A percentile compares a stretch with the other conserved stretches of the same genome.
phyloP scores from a whole-genome alignment of 2,113 vertebrate genomes.

The Fulica atra region DNA sequence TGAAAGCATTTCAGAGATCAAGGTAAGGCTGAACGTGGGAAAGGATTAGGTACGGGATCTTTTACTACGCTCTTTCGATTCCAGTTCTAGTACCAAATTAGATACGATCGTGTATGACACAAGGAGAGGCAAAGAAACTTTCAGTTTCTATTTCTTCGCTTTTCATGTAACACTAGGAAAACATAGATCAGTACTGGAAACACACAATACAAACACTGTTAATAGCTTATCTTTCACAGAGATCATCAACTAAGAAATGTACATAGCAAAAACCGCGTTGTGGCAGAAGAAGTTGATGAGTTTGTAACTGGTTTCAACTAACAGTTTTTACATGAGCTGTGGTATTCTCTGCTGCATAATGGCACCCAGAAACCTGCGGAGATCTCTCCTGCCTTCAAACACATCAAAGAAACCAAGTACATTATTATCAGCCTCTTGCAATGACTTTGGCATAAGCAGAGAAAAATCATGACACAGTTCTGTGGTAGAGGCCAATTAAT shows the following conservation, averaged over 20 bases:
- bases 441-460: background rate
- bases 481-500: background rate
- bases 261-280: background rate
- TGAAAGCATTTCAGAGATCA: constrained; percentile 38
- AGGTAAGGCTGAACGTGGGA: constrained; percentile 34
- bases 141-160: background rate
- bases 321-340: background rate
- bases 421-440: background rate
- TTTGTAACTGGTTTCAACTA: background rate
- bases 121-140: constrained; percentile 2
- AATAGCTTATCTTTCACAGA: background rate
- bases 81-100: background rate
- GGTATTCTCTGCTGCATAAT: background rate
- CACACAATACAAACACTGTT: background rate
- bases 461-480: background rate
- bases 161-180: background rate
- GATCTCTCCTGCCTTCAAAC: background rate
- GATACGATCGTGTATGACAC: background rate
- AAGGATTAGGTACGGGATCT: background rate
- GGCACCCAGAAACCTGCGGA: background rate
- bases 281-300: background rate
- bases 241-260: background rate
- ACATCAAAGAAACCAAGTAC: background rate
- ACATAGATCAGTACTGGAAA: background rate
- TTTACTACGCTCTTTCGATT: background rate